Evolutionary conservation across 1,140 invertebrate species (phyloP), one percentile per base, ranked within the genome.

Genomic region (Leptopilina clavipes): DNA sequence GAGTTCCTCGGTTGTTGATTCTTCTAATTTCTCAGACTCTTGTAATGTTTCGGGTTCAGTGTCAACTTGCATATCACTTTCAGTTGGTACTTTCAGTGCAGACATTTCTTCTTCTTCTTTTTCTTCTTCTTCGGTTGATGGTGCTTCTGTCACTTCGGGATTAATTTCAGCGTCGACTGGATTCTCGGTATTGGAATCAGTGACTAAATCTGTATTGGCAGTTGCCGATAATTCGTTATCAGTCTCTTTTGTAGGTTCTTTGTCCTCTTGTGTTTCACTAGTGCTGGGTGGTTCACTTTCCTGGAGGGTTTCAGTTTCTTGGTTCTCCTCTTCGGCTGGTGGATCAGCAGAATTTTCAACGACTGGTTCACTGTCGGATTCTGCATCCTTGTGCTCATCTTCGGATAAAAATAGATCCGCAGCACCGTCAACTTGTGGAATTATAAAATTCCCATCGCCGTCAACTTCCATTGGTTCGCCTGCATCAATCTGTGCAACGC

Each of bases 401-500:
- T 90, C 88, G 0, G 86, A 86, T 1, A 89, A 82, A 0, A 88
- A 79, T 19, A 86, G 44, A 71, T 89, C 90, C 3, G 79, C 83
- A 6, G 87, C 79, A 6, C 90, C 90, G 56, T 90, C 90, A 0
- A 90, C 86, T 73, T 91, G 90, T 0, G 90, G 90, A 75, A 91
- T 89, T 8, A 91, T 82, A 18, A 90, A 89, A 70, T 89, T 90
- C 3, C 88, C 89, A 7, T 90, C 89, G 0, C 86, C 86, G 54
- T 90, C 89, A 0, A 91, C 87, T 76, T 91, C 89, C 88, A 91
- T 88, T 0, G 88, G 78, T 19, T 91, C 90, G 0, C 83, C 87
- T 14, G 76, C 82, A 12, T 77, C 72, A 48, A 90, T 82, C 59
- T 88, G 88, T 1, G 86, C 85, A 2, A 87, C 86, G 48, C 82